A percentile compares a stretch with the other conserved stretches of the same genome.
Conservation (phyloP, 1,140 invertebrate species). For the Araneus ventricosus region DNA sequence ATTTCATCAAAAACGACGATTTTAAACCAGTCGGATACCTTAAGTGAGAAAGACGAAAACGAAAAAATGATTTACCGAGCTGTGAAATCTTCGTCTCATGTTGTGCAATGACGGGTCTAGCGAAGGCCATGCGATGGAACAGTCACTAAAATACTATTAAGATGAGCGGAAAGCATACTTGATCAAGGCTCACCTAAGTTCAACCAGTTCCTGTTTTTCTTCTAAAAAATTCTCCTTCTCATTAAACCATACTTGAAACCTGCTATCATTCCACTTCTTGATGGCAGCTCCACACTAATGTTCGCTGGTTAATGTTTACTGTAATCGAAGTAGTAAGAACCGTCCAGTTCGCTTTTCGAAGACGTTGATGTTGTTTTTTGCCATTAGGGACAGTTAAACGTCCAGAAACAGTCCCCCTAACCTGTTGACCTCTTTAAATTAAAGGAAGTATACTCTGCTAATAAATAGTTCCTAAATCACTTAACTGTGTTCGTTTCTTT, state of each 20-base stretch:
- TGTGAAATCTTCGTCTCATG: not conserved
- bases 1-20: no score
- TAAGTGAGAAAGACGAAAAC: not conserved
- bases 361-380: not conserved
- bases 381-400: not conserved
- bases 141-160: not conserved
- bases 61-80: not conserved
- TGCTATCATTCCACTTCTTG: not conserved
- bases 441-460: not conserved
- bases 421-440: constrained; percentile 10
- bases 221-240: not conserved
- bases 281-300: not conserved
- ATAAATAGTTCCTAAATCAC: not conserved
- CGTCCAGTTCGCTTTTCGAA: not conserved
- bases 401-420: not conserved
- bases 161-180: not conserved
- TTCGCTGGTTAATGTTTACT: not conserved
- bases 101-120: not conserved
- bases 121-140: not conserved
- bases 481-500: not conserved
- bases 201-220: not conserved
- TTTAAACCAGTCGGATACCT: no score
- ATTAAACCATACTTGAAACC: not conserved
- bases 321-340: not conserved
- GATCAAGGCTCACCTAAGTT: not conserved